Conservation (phyloP, 2,113 vertebrate genomes). For the Cichladusa arquata region DNA sequence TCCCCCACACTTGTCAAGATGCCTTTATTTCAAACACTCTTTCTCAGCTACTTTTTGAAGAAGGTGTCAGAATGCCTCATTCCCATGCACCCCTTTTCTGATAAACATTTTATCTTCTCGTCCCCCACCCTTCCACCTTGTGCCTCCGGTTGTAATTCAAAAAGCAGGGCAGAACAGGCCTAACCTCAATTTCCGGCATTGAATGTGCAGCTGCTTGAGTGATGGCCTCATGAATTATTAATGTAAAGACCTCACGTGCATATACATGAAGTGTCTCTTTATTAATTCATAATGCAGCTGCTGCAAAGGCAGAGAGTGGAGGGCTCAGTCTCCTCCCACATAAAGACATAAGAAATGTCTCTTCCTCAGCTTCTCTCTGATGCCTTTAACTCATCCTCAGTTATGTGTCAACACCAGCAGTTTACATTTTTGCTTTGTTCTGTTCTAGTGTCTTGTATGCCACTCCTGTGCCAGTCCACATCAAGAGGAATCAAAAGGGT, state of each 20-base stretch:
- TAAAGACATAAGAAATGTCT: background rate
- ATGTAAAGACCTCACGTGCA: conserved; percentile 44
- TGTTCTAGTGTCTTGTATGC: background rate
- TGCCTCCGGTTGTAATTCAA: background rate
- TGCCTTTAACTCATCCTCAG: background rate
- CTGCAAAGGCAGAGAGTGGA: conserved; percentile 33
- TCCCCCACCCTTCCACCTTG: background rate
- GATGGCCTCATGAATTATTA: conserved; percentile 65
- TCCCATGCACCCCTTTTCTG: background rate
- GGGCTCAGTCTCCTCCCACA: background rate
- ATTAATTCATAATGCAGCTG: conserved; percentile 78
- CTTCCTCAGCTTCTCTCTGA: background rate
- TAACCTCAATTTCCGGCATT: conserved; percentile 58
- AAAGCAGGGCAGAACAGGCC: conserved; percentile 14
- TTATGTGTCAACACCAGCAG: background rate
- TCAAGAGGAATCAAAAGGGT: background rate
- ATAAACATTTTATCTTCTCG: background rate
- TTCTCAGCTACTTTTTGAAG: background rate
- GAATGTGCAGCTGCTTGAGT: conserved; percentile 58
- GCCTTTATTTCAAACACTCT: background rate
- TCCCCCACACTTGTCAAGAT: background rate
- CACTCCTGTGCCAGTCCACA: background rate
- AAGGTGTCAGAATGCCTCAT: background rate
- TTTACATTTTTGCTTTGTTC: background rate
- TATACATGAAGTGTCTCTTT: conserved; percentile 69